Percentiles rank a stretch among this genome's conserved stretches.
phyloP scores from a whole-genome alignment of 1,140 invertebrate genomes.

The Atta texana region DNA sequence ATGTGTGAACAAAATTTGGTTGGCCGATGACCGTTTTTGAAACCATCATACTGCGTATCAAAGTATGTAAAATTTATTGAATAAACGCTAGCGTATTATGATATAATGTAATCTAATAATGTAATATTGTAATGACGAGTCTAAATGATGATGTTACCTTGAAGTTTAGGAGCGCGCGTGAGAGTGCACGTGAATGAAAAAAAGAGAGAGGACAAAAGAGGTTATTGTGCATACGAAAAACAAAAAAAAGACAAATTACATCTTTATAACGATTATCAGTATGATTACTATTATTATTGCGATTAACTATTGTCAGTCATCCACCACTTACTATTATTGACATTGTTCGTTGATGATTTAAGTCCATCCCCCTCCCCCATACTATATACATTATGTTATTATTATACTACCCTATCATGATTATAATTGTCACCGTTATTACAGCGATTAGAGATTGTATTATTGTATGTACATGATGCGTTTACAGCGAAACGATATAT shows the following conservation, averaged over 20 bases:
- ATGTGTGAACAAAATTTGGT: constrained; percentile 87
- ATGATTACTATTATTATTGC: constrained; percentile 80
- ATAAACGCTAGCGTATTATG: constrained; percentile 87
- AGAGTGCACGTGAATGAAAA: constrained; percentile 83
- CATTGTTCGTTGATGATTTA: constrained; percentile 57
- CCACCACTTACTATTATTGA: constrained; percentile 66
- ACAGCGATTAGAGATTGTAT: constrained; percentile 73
- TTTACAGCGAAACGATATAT: constrained; percentile 83
- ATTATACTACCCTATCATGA: constrained; percentile 60
- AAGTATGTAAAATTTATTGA: constrained; percentile 87
- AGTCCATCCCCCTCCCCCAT: constrained; percentile 49
- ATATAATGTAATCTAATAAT: constrained; percentile 87
- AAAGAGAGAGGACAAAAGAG: constrained; percentile 78
- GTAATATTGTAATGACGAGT: constrained; percentile 87
- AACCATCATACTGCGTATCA: constrained; percentile 87
- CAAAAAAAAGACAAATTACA: constrained; percentile 80
- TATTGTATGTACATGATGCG: constrained; percentile 83
- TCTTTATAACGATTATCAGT: constrained; percentile 80
- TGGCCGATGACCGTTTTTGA: constrained; percentile 87
- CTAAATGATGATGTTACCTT: constrained; percentile 87
- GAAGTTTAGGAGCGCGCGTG: constrained; percentile 84
- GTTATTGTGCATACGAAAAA: constrained; percentile 86
- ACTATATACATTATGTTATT: constrained; percentile 50
- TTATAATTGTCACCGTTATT: constrained; percentile 78
- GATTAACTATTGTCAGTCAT: constrained; percentile 83